Percentiles rank a stretch among this genome's conserved stretches.
These are phyloP conservation scores for Ctena decussata DNA, from an alignment of 2,888 invertebrate genomes.

Conservation along the genomic window DNA sequence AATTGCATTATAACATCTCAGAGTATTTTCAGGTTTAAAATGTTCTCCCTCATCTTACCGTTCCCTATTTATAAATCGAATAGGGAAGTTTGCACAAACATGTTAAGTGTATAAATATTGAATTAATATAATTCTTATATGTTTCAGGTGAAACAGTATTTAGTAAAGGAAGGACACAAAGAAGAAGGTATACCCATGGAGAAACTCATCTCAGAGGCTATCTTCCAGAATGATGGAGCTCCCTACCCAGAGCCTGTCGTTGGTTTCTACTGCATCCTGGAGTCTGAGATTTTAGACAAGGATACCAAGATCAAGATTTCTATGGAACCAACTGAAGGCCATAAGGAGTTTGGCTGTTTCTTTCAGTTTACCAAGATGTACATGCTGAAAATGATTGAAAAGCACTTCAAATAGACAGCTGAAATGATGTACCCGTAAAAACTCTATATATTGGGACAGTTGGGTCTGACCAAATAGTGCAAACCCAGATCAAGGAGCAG, in stretches of 20 bases:
- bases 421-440: no score
- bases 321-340: slow-evolving; percentile 65
- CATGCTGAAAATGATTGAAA: slow-evolving; percentile 61
- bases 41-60: no score
- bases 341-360: slow-evolving; percentile 67
- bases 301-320: slow-evolving; percentile 45
- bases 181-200: slow-evolving; percentile 61
- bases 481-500: no score
- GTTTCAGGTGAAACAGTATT: slow-evolving; percentile 58
- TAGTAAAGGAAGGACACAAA: slow-evolving; percentile 40
- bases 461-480: no score
- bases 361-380: slow-evolving; percentile 72
- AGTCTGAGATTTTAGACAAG: slow-evolving; percentile 42
- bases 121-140: background rate
- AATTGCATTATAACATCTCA: no score
- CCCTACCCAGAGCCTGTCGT: slow-evolving; percentile 50
- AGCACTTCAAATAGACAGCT: slow-evolving; percentile 46
- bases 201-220: slow-evolving; percentile 56
- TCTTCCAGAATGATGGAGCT: slow-evolving; percentile 62
- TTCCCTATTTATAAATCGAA: no score
- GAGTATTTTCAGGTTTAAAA: no score
- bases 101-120: no score
- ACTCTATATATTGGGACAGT: no score
- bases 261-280: slow-evolving; percentile 62
- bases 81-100: no score